These are phyloP conservation scores for Cathartes aura DNA, from an alignment of 2,113 vertebrate genomes.

Conservation along the genomic window DNA sequence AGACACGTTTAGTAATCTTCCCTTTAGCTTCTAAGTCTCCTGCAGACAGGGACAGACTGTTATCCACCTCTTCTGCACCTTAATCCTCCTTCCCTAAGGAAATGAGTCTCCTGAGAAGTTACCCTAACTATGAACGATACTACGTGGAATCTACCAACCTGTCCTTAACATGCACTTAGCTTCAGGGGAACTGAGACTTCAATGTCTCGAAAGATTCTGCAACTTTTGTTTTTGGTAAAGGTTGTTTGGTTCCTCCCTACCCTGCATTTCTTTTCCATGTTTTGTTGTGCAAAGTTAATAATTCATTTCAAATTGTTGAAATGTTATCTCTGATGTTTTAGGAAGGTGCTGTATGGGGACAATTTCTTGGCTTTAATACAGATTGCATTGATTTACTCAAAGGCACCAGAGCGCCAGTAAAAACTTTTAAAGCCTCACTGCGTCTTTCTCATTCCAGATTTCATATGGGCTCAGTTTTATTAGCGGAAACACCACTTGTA, in stretches of 20 bases:
- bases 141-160: neutral
- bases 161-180: fast-evolving
- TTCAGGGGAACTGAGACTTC: neutral
- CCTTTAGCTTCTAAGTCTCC: neutral
- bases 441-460: neutral
- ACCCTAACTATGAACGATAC: neutral
- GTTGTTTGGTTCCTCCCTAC: neutral
- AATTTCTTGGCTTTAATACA: neutral
- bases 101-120: neutral
- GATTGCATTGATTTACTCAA: neutral
- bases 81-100: neutral
- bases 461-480: neutral
- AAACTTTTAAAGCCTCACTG: neutral
- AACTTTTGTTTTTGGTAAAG: neutral
- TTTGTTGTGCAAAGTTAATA: neutral
- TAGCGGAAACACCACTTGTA: neutral
- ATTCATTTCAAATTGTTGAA: neutral
- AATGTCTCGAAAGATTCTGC: neutral
- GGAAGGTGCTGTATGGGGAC: neutral
- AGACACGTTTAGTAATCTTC: neutral
- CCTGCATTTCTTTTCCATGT: neutral
- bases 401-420: neutral
- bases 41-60: neutral
- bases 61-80: neutral
- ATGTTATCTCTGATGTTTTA: neutral